Evolutionary conservation across 2,888 invertebrate species (phyloP), one percentile per base, ranked within the genome.

Genomic region (Tachystola acroxantha): DNA sequence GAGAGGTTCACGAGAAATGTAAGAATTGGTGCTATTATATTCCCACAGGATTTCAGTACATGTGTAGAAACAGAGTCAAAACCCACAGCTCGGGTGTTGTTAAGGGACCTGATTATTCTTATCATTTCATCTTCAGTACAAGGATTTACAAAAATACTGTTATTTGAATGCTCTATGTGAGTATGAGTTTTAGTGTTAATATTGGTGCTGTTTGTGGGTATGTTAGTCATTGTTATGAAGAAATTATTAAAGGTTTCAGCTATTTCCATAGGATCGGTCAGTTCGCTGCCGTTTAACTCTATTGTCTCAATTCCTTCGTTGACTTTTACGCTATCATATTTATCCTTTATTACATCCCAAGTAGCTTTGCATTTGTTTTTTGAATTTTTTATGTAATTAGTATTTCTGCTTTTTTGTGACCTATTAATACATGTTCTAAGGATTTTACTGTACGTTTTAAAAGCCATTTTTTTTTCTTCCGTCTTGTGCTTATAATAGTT

Each of bases 1-100:
- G 39, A 39, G 3, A 39, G 22, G 22, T 34, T 39, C 19, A 39
- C 20, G 2, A 39, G 14, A 16, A 34, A 24, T 3, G 34, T 31
- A 2, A 39, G 10, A 1, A 39, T 11, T 3, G 26, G 13, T n/a
- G 29, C 13, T 13, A 34, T 9, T 14, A 26, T 26, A n/a, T 26
- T n/a, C 13, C n/a, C 24, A 10, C 38, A 34, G 2, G 24, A 9
- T n/a, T 24, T 24, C 9, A 24, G 24, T 24, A 24, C 7, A 2
- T 6, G 7, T 24, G 24, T 24, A 3, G 16, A 16, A 3, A 16
- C 16, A 16, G 16, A 16, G 16, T 16, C 16, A 16, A 16, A 16
- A 16, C 16, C 16, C 6, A 16, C 16, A 4, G 16, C 16, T 6
- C 3, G 3, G 16, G 16, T 16, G 6, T 16, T 16, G 6, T 16